Percentiles rank a stretch among this genome's conserved stretches.
phyloP scores from a whole-genome alignment of 2,113 vertebrate species.

The cattle (Bos taurus) region ARS-UCD2.0 NC_037350.1:12696001-12696500 shows the following conservation, averaged over 20 bases:
- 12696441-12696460: background rate
- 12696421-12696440: background rate
- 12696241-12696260: background rate
- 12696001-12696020: background rate
- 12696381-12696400: background rate
- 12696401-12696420: background rate
- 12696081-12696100: background rate
- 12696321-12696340: background rate
- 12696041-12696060: background rate
- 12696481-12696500: background rate
- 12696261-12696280: background rate
- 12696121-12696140: background rate
- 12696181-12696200: background rate
- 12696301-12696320: background rate
- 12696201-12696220: background rate
- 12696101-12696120: background rate
- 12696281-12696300: background rate
- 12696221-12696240: background rate
- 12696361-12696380: background rate
- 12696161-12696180: background rate
- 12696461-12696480: background rate
- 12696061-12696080: background rate
- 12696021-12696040: background rate
- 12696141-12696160: background rate
- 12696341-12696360: background rate